Base-by-base conservation (phyloP, 35 echinoderm and acorn worm genomes). In the Stichopus chloronotus region DNA sequence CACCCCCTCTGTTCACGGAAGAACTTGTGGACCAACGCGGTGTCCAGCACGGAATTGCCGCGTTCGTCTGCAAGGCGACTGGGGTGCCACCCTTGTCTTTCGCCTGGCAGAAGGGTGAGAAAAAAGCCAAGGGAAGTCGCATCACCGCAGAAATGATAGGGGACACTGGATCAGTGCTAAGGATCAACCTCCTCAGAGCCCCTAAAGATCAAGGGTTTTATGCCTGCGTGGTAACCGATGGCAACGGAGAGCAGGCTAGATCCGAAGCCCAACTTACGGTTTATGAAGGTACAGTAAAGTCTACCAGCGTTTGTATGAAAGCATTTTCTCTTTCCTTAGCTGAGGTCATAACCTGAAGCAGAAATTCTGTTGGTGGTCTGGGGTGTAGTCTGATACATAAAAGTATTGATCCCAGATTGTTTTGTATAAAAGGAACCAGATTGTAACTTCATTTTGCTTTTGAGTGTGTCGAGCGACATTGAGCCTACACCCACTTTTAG, bases 161-260 rank as follows among this genome's bases (percentile, higher is more conserved):
- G 30, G 57, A 63, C 10, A 88, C 58, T 69, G 86, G 86, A 20
- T 88, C 86, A 23, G 86, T 88, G 9, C 58, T 88, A 30, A 10
- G 86, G 19, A 88, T 88, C 58, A 20, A 88, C 57, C 86, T 88
- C 58, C 57, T 88, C 54, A 88, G 86, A 57, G 61, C 86, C 6
- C 86, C 86, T 7, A 17, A 57, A 21, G 86, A 88, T 57, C 57
- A 88, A 23, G 86, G 86, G 54, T 10, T 88, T 55, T 88, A 88
- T 61, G 1, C 86, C 58, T 88, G 86, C 11, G 58, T 88, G 11
- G 86, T 69, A 30, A 88, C 58, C 58, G 25, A 63, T 69, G 86
- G 86, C 5, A 22, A 60, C 25, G 21, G 56, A 3, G 86, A 88
- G 52, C 56, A 63, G 13, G 86, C 86, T 11, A 88, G 86, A 52